Conservation (phyloP, 1,140 invertebrate species). For the Hyphantria cunea region DNA sequence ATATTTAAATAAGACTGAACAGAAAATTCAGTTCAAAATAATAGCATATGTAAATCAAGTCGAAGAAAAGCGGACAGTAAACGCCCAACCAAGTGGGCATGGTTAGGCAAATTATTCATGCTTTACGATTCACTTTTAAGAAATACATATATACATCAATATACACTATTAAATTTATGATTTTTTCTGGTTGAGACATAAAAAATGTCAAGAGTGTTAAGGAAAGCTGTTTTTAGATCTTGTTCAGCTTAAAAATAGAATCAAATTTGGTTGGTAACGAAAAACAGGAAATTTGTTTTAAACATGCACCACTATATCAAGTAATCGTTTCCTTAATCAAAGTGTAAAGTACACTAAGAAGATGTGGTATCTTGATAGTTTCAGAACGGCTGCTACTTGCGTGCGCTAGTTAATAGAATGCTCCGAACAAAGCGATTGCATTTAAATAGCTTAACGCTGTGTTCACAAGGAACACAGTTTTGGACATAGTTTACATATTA, state of each 20-base stretch:
- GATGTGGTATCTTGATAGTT: slow-evolving; percentile 16
- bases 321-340: slow-evolving; percentile 17
- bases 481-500: background rate
- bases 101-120: too few species aligned
- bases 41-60: too few species aligned
- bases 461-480: slow-evolving; percentile 13
- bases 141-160: too few species aligned
- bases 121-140: too few species aligned
- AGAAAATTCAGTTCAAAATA: too few species aligned
- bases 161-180: too few species aligned
- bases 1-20: too few species aligned
- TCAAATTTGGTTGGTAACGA: background rate
- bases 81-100: too few species aligned
- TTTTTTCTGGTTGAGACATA: too few species aligned
- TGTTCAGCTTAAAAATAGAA: background rate
- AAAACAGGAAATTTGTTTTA: slow-evolving; percentile 11
- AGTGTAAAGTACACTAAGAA: slow-evolving; percentile 3
- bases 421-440: slow-evolving; percentile 45
- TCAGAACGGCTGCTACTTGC: slow-evolving; percentile 26
- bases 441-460: slow-evolving; percentile 52
- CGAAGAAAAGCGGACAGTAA: too few species aligned
- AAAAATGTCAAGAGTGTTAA: too few species aligned
- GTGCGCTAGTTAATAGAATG: slow-evolving; percentile 46
- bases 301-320: slow-evolving; percentile 7
- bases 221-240: background rate